phyloP scores from a whole-genome alignment of 2,113 vertebrate species.

The Dunckerocampus dactyliophorus region DNA sequence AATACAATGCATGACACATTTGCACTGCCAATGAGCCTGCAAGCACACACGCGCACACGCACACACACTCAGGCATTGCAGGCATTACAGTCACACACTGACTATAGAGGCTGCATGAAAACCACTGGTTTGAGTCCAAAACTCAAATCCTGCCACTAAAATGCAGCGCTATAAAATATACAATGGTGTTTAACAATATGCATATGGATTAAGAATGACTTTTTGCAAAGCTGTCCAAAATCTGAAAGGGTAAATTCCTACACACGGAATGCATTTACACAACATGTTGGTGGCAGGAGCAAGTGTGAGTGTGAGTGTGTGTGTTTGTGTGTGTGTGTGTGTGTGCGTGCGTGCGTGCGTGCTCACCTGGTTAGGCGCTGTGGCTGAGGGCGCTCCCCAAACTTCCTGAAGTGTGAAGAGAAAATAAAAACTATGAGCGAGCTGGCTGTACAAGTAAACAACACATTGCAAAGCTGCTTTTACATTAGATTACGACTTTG shows the following conservation, averaged over 20 bases:
- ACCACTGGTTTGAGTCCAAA: too few relatives aligned
- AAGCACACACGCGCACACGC: constrained; percentile 5
- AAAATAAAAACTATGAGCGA: constrained; percentile 50
- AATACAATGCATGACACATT: constrained; percentile 47
- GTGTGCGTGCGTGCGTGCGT: neutral
- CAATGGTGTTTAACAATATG: too few relatives aligned
- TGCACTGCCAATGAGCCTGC: constrained; percentile 9
- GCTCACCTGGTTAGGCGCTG: constrained; percentile 96
- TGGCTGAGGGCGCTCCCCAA: constrained; percentile 98
- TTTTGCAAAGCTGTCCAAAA: too few relatives aligned
- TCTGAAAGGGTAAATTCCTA: too few relatives aligned
- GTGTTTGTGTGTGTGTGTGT: neutral
- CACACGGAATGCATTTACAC: too few relatives aligned
- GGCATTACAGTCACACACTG: too few relatives aligned
- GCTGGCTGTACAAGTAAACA: constrained; percentile 20
- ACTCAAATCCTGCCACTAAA: too few relatives aligned
- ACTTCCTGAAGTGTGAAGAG: constrained; percentile 83
- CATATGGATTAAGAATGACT: too few relatives aligned
- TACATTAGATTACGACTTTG: neutral
- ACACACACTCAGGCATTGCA: neutral
- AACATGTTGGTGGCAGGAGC: neutral
- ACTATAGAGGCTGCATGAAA: too few relatives aligned
- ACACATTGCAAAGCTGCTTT: neutral
- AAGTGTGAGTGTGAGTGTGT: neutral
- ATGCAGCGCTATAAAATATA: too few relatives aligned